These are phyloP conservation scores for Phataginus tetradactyla DNA, from an alignment of 2,797 vertebrate species.

Conservation along the genomic window DNA sequence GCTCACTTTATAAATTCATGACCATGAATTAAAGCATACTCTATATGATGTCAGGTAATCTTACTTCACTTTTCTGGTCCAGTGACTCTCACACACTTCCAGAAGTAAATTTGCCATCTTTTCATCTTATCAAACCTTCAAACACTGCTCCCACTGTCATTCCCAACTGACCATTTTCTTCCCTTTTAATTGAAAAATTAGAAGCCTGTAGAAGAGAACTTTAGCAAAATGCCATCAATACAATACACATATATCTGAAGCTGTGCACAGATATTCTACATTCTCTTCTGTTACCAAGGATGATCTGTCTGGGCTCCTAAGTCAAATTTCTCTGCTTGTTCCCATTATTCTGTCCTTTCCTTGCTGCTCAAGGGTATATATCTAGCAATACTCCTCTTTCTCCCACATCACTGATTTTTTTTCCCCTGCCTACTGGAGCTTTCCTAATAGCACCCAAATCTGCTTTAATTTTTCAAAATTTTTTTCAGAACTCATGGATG, in stretches of 20 bases:
- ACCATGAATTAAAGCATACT: neutral
- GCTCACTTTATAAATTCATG: neutral
- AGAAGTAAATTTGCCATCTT: neutral
- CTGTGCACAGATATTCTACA: neutral
- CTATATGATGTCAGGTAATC: neutral
- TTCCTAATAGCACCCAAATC: neutral
- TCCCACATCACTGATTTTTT: neutral
- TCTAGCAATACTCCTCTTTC: neutral
- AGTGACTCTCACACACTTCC: neutral
- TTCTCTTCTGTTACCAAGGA: neutral
- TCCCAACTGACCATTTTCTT: neutral
- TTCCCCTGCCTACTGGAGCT: neutral
- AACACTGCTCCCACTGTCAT: neutral
- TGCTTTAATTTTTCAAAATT: neutral
- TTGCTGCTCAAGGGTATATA: neutral
- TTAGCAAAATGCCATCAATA: rapidly evolving
- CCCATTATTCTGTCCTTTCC: neutral
- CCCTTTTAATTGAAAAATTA: neutral
- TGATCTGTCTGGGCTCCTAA: neutral
- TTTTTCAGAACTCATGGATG: neutral
- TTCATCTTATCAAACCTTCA: neutral
- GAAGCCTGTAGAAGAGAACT: neutral
- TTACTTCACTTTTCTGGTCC: neutral
- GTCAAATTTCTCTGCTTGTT: neutral
- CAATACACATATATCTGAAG: rapidly evolving